Evolutionary conservation across 2,888 invertebrate species (phyloP), one percentile per base, ranked within the genome.

Genomic region (Brachyopa scutellaris): DNA sequence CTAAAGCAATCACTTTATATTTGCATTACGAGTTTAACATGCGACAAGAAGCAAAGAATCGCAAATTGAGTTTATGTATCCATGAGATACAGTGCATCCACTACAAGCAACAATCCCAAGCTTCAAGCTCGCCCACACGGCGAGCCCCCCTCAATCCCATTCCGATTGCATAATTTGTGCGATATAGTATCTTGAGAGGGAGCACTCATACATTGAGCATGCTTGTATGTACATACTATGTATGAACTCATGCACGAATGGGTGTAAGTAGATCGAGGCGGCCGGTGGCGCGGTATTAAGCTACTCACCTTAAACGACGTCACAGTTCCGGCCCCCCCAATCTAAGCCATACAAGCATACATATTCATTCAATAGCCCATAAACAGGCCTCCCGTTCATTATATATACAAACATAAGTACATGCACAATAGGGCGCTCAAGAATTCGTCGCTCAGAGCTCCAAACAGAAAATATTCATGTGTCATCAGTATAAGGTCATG

Each of bases 401-500:
- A 23, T 13, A 2, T 7, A n/a, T 23, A n/a, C n/a, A n/a, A n/a
- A n/a, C n/a, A n/a, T n/a, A n/a, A n/a, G 1, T 13, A 21, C 7
- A 26, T 47, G 5, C 45, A 21, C 11, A 7, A n/a, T n/a, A n/a
- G n/a, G n/a, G n/a, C n/a, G n/a, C n/a, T 49, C 4, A 49, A 29
- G 47, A n/a, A n/a, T n/a, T 26, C 13, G 23, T 36, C 21, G 2
- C 1, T 13, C 13, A 6, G 11, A 23, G 49, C 38, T n/a, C 40
- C 40, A n/a, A 42, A 17, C 9, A 17, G 6, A n/a, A 42, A 42
- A 8, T 15, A 42, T n/a, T 45, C 15, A 21, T 33, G 62, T 47
- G 33, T 15, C 15, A 36, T 15, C n/a, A n/a, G n/a, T n/a, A n/a
- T 40, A 42, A 66, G 66, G 66, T 51, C 66, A 53, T 31, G n/a